A percentile compares a stretch with the other conserved stretches of the same genome.
These are phyloP conservation scores for Thymelicus lineola DNA, from an alignment of 2,888 invertebrate species.

Conservation along the genomic window DNA sequence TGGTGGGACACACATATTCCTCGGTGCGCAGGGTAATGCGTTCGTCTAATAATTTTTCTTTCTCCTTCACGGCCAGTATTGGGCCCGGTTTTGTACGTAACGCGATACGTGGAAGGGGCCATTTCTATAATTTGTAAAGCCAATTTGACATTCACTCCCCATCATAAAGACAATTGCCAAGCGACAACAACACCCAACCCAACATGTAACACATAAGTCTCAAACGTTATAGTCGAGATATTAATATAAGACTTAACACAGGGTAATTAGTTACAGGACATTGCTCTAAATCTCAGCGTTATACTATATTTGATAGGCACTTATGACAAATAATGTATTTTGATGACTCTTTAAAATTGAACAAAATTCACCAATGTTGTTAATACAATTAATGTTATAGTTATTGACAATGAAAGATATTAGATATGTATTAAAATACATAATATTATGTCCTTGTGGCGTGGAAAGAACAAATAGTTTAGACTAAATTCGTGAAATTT, in stretches of 20 bases:
- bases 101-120: slow-evolving; percentile 93
- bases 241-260: slow-evolving; percentile 30
- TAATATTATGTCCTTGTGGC: slow-evolving; percentile 52
- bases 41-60: slow-evolving; percentile 95
- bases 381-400: slow-evolving; percentile 52
- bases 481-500: background rate
- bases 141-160: slow-evolving; percentile 80
- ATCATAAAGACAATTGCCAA: slow-evolving; percentile 63
- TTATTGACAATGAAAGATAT: slow-evolving; percentile 62
- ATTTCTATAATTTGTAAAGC: slow-evolving; percentile 84
- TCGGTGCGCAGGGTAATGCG: slow-evolving; percentile 95
- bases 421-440: slow-evolving; percentile 63
- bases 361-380: slow-evolving; percentile 48
- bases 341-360: slow-evolving; percentile 13
- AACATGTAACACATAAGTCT: slow-evolving; percentile 36
- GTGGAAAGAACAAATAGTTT: slow-evolving; percentile 51
- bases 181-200: slow-evolving; percentile 66
- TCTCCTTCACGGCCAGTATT: slow-evolving; percentile 93
- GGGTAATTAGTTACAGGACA: slow-evolving; percentile 16
- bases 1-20: slow-evolving; percentile 94
- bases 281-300: slow-evolving; percentile 1
- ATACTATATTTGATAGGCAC: slow-evolving; percentile 5
- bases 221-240: slow-evolving; percentile 48
- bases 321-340: background rate
- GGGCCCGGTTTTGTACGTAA: slow-evolving; percentile 94